phyloP scores from a whole-genome alignment of 1,140 invertebrate species.

The Hyposmocoma kahamanoa region DNA sequence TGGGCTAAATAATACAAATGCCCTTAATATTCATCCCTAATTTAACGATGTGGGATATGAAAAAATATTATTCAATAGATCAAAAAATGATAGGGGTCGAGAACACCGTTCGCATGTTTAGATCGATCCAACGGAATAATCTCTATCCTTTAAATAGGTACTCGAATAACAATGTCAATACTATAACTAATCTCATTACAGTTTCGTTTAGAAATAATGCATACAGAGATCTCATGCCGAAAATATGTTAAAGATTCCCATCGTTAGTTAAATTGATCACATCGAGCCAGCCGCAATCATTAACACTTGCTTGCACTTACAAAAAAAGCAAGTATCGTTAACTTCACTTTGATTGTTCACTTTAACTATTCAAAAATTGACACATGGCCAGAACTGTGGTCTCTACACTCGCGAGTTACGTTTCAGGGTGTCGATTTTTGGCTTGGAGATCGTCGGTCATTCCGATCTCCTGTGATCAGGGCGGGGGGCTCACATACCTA shows the following conservation, averaged over 20 bases:
- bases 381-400: slow-evolving; percentile 45
- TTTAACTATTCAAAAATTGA: slow-evolving; percentile 59
- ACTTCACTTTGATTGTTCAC: slow-evolving; percentile 42
- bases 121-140: slow-evolving; percentile 63
- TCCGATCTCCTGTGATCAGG: slow-evolving; percentile 53
- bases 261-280: slow-evolving; percentile 52
- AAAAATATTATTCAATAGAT: slow-evolving; percentile 73
- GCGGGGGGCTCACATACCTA: slow-evolving; percentile 82
- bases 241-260: slow-evolving; percentile 38
- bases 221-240: slow-evolving; percentile 54
- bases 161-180: slow-evolving; percentile 72
- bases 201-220: slow-evolving; percentile 63
- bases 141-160: slow-evolving; percentile 63
- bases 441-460: slow-evolving; percentile 49
- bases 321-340: slow-evolving; percentile 39
- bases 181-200: slow-evolving; percentile 72
- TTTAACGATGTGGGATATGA: slow-evolving; percentile 72
- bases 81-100: slow-evolving; percentile 70
- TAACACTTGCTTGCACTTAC: slow-evolving; percentile 49
- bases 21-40: slow-evolving; percentile 73
- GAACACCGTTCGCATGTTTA: slow-evolving; percentile 55
- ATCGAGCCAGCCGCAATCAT: slow-evolving; percentile 54
- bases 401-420: slow-evolving; percentile 30
- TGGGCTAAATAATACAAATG: slow-evolving; percentile 74
- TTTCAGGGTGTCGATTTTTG: slow-evolving; percentile 45